Evolutionary conservation across 2,113 vertebrate genomes (phyloP), one percentile per base, ranked within the genome.

Genomic region (Catagonus wagneri): DNA sequence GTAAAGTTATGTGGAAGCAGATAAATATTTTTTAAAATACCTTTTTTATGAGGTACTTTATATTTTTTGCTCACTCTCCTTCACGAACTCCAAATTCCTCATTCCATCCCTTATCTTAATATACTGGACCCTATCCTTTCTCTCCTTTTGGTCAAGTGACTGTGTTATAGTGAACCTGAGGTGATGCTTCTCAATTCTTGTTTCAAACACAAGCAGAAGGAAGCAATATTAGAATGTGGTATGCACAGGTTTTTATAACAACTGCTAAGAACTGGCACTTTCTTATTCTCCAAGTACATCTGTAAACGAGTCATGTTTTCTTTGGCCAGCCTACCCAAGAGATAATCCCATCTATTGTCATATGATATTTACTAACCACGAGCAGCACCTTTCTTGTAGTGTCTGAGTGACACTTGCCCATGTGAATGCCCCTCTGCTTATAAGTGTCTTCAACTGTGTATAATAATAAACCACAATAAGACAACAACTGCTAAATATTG

Each of bases 381-480:
- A 93, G 52, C 23, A 85, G 20, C 34, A 34, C 32, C 50, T 84
- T 68, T 89, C 74, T 65, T 29, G 63, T 39, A 20, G 61, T 23
- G 2, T 69, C 65, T 80, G 39, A 63, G 17, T 44, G 29, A 39
- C 6, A 80, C 15, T 9, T 61, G 84, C 20, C 20, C 14, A 63
- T 11, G n/a, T 27, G 20, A 83, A 88, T 1, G 66, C 2, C 10
- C 39, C 50, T 72, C 58, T 83, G 25, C 8, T n/a, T 9, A 3
- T 7, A 74, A 65, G 19, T 66, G 13, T 83, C n/a, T 76, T 83
- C 63, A 58, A 90, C 11, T 44, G 2, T 6, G 15, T n/a, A 90
- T 22, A 80, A 39, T 56, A 89, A 95, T 83, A 89, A 69, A 39
- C 39, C 32, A 63, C 29, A 94, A 72, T 36, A 72, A 90, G 32